Conservation (phyloP, 2,113 vertebrate genomes). For the Elaphurus davidianus region DNA sequence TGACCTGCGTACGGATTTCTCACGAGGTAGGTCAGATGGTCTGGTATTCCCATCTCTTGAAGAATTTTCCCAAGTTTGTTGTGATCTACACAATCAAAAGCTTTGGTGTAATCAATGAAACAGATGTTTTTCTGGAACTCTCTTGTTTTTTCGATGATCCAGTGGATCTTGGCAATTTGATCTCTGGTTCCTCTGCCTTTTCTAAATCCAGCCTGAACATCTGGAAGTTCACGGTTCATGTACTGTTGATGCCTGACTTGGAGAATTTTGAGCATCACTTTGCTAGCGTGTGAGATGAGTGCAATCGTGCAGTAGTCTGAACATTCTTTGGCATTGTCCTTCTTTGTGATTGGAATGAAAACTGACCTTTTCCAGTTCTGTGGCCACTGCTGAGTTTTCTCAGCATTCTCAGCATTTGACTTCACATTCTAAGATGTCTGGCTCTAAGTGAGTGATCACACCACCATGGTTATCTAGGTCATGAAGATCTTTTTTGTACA, state of each 20-base stretch:
- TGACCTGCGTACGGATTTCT: neutral
- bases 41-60: neutral
- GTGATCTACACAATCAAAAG: neutral
- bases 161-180: neutral
- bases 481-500: neutral
- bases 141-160: neutral
- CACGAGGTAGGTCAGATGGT: neutral
- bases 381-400: neutral
- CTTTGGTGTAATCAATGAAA: neutral
- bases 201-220: neutral
- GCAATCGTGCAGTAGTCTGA: neutral
- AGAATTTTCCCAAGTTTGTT: neutral
- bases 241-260: neutral
- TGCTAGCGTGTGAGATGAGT: neutral
- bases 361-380: neutral
- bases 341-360: neutral
- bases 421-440: neutral
- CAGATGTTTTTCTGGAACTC: neutral
- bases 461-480: neutral
- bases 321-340: neutral
- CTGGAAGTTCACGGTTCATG: neutral
- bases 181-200: neutral
- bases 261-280: neutral
- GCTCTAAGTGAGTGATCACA: neutral
- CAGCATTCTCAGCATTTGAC: neutral